A percentile compares a stretch with the other conserved stretches of the same genome.
These are phyloP conservation scores for Paralvinella palmiformis DNA, from an alignment of 1,140 invertebrate genomes.

Conservation along the genomic window DNA sequence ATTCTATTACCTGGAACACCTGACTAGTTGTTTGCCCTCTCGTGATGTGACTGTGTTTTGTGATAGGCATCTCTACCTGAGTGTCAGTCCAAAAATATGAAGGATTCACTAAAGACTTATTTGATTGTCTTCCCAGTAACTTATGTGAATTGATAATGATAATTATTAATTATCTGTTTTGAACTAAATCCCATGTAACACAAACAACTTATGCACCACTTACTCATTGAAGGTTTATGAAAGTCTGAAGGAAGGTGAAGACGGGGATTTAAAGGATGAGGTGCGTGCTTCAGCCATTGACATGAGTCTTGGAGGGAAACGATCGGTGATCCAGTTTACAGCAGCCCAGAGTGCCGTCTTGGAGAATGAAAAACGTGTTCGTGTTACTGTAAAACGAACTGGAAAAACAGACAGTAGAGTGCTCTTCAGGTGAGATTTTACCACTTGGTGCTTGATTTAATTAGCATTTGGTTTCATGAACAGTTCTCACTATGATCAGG, in stretches of 20 bases:
- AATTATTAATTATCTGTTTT: not conserved
- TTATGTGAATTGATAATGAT: too few relatives aligned
- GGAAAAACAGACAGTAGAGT: slow-evolving; percentile 54
- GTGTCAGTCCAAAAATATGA: too few relatives aligned
- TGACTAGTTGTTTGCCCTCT: too few relatives aligned
- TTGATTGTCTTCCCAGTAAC: too few relatives aligned
- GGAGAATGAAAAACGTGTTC: slow-evolving; percentile 58
- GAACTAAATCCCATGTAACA: slow-evolving; percentile 1
- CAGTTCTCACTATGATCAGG: too few relatives aligned
- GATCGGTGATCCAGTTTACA: slow-evolving; percentile 58
- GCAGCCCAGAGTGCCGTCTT: slow-evolving; percentile 55
- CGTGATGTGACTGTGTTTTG: too few relatives aligned
- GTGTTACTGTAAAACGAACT: slow-evolving; percentile 53
- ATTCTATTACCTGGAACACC: too few relatives aligned
- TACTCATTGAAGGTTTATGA: slow-evolving; percentile 17
- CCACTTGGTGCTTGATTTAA: not conserved
- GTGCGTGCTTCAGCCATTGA: slow-evolving; percentile 24
- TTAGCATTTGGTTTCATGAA: too few relatives aligned
- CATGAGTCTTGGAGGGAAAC: slow-evolving; percentile 32
- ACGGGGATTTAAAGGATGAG: not conserved
- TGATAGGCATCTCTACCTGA: too few relatives aligned
- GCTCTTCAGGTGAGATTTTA: slow-evolving; percentile 51
- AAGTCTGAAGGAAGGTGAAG: slow-evolving; percentile 13
- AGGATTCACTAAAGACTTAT: too few relatives aligned
- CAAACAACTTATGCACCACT: too few relatives aligned